Evolutionary conservation across 2,888 invertebrate species (phyloP), one percentile per base, ranked within the genome.

Genomic region (Drosophila recens): DNA sequence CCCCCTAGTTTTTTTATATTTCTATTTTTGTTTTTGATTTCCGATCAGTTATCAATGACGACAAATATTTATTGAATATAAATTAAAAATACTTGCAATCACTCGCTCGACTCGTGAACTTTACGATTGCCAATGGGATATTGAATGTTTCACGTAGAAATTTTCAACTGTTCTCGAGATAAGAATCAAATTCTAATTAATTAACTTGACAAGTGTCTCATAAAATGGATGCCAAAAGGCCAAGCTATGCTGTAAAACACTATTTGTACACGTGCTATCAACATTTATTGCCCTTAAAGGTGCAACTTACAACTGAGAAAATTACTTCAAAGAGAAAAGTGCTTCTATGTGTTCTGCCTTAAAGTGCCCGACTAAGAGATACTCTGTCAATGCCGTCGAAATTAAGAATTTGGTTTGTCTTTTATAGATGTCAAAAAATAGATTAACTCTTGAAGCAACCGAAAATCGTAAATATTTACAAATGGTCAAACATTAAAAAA

Each of bases 231-330:
- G 33, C 49, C 13, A 54, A 67, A 62, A 36, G 33, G 15, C 13
- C 34, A 45, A 45, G 53, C 10, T 15, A 53, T 49, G 38, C 36
- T 27, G 33, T n/a, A n/a, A n/a, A n/a, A n/a, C n/a, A n/a, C n/a
- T n/a, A n/a, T n/a, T n/a, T n/a, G n/a, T 45, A 43, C 68, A 54
- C 62, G 62, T 58, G 54, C 13, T 38, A 20, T 51, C 3, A 10
- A 23, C n/a, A 54, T 30, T 45, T 53, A 4, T 13, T 30, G 27
- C 23, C 27, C 23, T 8, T 13, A 43, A 5, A 17, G 3, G 10
- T 0, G 34, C 5, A n/a, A 38, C n/a, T 38, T n/a, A 34, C 4
- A 52, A 20, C 2, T 10, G 13, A 8, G 11, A 15, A 27, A 23
- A 42, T 27, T 33, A 15, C 27, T 15, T 2, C 23, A 13, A 11